Evolutionary conservation across 2,797 vertebrate species (phyloP), one percentile per base, ranked within the genome.

Genomic region (Anomalospiza imberbis): DNA sequence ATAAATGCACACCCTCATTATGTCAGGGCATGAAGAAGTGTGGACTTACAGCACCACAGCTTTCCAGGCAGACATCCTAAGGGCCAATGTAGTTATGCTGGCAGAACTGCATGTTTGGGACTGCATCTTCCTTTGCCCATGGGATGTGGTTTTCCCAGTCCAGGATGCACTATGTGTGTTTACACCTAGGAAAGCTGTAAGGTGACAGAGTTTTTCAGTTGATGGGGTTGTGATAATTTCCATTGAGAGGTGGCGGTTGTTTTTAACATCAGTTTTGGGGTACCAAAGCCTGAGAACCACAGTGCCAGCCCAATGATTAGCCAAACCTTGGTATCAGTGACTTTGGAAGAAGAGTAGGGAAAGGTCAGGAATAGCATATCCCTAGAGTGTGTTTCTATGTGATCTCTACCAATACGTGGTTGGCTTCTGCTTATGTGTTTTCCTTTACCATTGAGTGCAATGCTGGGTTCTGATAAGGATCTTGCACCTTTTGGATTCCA

Each of bases 1-100:
- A 85, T 86, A 85, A 95, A 95, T 57, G 38, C 21, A 53, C 13
- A 48, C 9, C 6, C 7, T 85, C 19, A 25, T 96, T 93, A 63
- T 47, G 25, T 71, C 55, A 85, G 38, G 19, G 53, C 60, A 78
- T 11, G 70, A 78, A 38, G 58, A 90, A 77, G 20, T 15, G 8
- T 42, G 80, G 62, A 42, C 40, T 88, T 91, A 19, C 17, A 88
- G 40, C 55, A 55, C 44, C 1, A 1, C 63, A 88, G 19, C 36
- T 95, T 91, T 79, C 55, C 38, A 91, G 76, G 60, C 21, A 86
- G 62, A 84, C 51, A 48, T 86, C 74, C 83, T 87, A 66, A 85
- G 80, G 74, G 85, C 19, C 74, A 62, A 17, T 57, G 67, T 63
- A 70, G 66, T 93, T 93, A 54, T 1, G 0, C 31, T 57, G 75